These are phyloP conservation scores for Buathra laborator DNA, from an alignment of 2,888 invertebrate genomes.

Conservation along the genomic window DNA sequence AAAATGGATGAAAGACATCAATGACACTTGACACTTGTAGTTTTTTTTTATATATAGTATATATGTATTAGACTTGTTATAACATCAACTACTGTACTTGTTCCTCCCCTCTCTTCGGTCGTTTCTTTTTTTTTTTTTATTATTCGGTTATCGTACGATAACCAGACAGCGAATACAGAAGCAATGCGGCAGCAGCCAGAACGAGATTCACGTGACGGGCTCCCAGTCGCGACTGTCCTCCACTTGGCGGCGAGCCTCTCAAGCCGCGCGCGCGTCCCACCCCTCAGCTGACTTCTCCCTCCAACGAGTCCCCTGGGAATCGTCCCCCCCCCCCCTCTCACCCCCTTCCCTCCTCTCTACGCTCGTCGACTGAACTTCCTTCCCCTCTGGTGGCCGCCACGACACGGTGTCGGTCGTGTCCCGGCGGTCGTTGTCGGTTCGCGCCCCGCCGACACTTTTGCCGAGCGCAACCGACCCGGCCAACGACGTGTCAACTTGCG, in stretches of 20 bases:
- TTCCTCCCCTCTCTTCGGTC: neutral
- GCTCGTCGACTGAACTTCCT: conserved; percentile 68
- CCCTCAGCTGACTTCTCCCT: conserved; percentile 71
- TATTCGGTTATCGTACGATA: neutral
- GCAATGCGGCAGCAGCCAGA: conserved; percentile 29
- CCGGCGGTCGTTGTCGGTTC: conserved; percentile 81
- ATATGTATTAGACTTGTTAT: neutral
- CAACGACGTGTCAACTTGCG: conserved; percentile 82
- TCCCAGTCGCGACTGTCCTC: conserved; percentile 79
- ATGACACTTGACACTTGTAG: conserved; percentile 46
- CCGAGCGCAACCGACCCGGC: conserved; percentile 79
- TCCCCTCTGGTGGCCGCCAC: conserved; percentile 73
- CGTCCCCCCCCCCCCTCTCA: conserved; percentile 60
- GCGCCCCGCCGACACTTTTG: conserved; percentile 81
- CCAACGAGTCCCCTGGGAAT: conserved; percentile 74
- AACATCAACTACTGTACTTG: neutral
- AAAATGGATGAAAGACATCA: conserved; percentile 32
- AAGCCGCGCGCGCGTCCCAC: conserved; percentile 68
- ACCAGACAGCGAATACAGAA: conserved; percentile 34
- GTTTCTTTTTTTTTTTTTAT: conserved; percentile 18
- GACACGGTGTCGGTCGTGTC: conserved; percentile 79
- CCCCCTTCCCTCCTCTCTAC: conserved; percentile 26
- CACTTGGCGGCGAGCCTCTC: conserved; percentile 67
- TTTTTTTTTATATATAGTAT: neutral
- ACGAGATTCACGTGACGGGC: conserved; percentile 74